Base-by-base conservation (phyloP, 2,797 vertebrate species). In the Catamblyrhynchus diadema region DNA sequence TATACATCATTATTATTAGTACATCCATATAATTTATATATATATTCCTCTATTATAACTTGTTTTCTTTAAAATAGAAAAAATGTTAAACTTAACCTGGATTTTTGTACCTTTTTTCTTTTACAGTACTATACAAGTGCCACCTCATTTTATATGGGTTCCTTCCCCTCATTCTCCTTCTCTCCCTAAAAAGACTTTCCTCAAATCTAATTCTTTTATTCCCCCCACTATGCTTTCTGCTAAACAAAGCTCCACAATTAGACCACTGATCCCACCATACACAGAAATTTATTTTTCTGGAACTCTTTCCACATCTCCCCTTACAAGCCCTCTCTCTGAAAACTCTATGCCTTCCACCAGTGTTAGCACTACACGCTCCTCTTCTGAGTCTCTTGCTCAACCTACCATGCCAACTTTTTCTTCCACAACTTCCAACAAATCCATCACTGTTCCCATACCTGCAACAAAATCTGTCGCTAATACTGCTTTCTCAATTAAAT, bases 51-150 rank as follows among this genome's bases (percentile, higher is more conserved):
- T 67, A 14, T 62, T 84, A 8, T 28, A 67, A 71, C 10, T 81
- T 0, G 2, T 62, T 81, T 94, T 85, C 39, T 89, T 93, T 47
- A 60, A 61, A 85, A 71, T 60, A 44, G 39, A 69, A 81, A 57
- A 18, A 59, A 10, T 66, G 10, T 27, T 75, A 86, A 92, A 61
- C 30, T n/a, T 93, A 72, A 91, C 33, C 12, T 60, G 42, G 7
- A 73, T 90, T 96, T 93, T 86, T 75, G 3, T 90, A n/a, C 14
- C 51, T 50, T 94, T 93, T 94, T 96, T 94, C 91, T 94, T 91
- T 92, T 95, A 69, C 89, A 98, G 98, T 90, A 95, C 94, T 74
- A 90, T 96, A 57, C 88, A 98, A 92, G 80, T 96, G 67, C 94
- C 97, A 23, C 35, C 97, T 90, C 64, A 77, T 81, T 96, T 96